phyloP scores from a whole-genome alignment of 64 coral and sea anemone genomes.

The Actinia equina region DNA sequence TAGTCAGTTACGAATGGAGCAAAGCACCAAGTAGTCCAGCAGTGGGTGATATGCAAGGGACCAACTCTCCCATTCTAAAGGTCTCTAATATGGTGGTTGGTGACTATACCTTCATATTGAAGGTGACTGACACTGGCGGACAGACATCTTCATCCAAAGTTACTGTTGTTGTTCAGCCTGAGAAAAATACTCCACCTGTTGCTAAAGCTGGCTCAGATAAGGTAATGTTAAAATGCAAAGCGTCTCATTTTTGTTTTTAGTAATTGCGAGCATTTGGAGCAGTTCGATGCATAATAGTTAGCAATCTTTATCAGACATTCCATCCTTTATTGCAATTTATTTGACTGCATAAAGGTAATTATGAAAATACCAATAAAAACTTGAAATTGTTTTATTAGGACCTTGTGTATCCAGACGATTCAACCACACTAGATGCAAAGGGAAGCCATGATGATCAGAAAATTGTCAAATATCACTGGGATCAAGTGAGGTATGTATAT shows the following conservation, averaged over 20 bases:
- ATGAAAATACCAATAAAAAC: no score
- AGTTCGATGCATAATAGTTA: no score
- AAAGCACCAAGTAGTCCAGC: constrained; percentile 90
- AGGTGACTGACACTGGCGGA: constrained; percentile 93
- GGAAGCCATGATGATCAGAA: constrained; percentile 91
- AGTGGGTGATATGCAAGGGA: constrained; percentile 95
- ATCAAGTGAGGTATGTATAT: constrained; percentile 65
- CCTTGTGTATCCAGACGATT: constrained; percentile 88
- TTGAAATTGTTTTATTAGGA: no score
- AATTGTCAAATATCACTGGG: constrained; percentile 90
- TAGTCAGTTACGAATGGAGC: constrained; percentile 95
- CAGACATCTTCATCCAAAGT: constrained; percentile 78
- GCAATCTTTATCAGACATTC: no score
- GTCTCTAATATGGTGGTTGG: constrained; percentile 98
- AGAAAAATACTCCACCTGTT: constrained; percentile 93
- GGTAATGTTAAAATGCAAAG: constrained; percentile 21
- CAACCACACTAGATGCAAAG: constrained; percentile 87
- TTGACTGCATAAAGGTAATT: no score
- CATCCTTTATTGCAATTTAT: no score
- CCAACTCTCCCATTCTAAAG: constrained; percentile 72
- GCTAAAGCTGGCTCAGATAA: constrained; percentile 96
- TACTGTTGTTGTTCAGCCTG: constrained; percentile 92
- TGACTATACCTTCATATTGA: constrained; percentile 92
- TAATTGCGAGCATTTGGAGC: no score
- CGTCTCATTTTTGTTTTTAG: no score